Conservation (phyloP, 2,888 invertebrate species). For the Chaetogeoica ovagalla region DNA sequence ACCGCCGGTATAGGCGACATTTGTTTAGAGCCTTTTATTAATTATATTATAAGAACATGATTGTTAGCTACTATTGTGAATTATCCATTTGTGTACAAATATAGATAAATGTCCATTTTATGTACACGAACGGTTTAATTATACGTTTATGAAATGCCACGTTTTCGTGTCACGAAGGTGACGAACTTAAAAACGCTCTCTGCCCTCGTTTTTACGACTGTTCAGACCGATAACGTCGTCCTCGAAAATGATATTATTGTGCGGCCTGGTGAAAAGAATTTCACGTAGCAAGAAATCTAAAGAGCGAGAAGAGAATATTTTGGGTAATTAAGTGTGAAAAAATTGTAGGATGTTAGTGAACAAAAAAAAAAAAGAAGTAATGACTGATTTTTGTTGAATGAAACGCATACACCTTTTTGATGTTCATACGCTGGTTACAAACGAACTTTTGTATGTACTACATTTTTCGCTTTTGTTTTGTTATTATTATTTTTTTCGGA, state of each 20-base stretch:
- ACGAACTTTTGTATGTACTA: constrained; percentile 10
- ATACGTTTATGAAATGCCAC: constrained; percentile 19
- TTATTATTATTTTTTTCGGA: not conserved
- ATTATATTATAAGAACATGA: not conserved
- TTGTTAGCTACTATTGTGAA: not conserved
- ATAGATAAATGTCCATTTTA: not conserved
- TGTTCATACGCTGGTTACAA: constrained; percentile 30
- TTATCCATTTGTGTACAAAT: not conserved
- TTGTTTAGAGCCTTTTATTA: not conserved
- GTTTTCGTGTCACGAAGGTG: not conserved
- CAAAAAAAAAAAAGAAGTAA: constrained; percentile 9
- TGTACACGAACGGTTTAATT: not conserved
- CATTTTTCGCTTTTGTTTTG: constrained; percentile 29
- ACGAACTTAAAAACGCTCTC: not conserved
- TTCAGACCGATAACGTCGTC: not conserved
- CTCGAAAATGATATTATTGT: not conserved
- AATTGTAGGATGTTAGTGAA: not conserved
- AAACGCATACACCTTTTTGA: constrained; percentile 38
- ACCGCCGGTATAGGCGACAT: not conserved
- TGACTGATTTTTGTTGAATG: constrained; percentile 24
- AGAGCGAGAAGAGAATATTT: constrained; percentile 7
- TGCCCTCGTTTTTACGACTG: not conserved
- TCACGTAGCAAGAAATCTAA: not conserved
- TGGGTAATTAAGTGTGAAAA: constrained; percentile 31
- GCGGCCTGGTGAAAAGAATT: not conserved